Percentiles rank a stretch among this genome's conserved stretches.
phyloP scores from a whole-genome alignment of 2,888 invertebrate genomes.

The Serrognathus titanus region DNA sequence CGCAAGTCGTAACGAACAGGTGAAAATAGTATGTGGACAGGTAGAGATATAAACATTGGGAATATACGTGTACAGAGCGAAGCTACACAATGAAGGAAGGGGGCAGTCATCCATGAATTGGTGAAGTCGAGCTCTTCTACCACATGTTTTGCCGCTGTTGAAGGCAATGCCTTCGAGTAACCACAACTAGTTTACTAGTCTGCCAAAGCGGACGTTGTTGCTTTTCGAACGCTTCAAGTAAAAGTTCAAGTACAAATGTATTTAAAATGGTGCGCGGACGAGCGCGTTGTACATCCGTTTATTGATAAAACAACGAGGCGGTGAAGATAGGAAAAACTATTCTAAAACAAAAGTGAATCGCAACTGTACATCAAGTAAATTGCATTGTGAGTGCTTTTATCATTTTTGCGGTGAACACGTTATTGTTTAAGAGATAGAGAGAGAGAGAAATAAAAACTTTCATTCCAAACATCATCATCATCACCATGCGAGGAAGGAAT shows the following conservation, averaged over 20 bases:
- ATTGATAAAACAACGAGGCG: neutral
- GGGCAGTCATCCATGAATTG: constrained; percentile 31
- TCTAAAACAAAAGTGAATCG: neutral
- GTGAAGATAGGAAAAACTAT: neutral
- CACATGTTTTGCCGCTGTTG: constrained; percentile 29
- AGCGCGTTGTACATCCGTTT: neutral
- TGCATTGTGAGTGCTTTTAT: too few relatives aligned
- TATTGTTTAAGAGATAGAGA: too few relatives aligned
- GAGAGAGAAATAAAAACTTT: too few relatives aligned
- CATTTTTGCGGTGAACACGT: too few relatives aligned
- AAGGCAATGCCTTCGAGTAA: constrained; percentile 32
- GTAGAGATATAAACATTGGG: constrained; percentile 22
- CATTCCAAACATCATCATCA: too few relatives aligned
- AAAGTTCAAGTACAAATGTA: constrained; percentile 4
- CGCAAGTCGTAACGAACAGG: constrained; percentile 25
- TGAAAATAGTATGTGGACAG: constrained; percentile 26
- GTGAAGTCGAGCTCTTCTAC: constrained; percentile 25
- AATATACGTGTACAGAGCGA: constrained; percentile 16
- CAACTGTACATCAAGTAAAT: neutral
- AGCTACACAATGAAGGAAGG: constrained; percentile 26
- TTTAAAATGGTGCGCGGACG: constrained; percentile 1
- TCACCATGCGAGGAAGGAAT: too few relatives aligned
- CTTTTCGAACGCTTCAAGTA: constrained; percentile 7
- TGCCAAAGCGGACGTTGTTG: constrained; percentile 18
- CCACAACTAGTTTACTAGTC: constrained; percentile 30